Percentiles rank a stretch among this genome's conserved stretches.
Conservation (phyloP, 2,888 invertebrate genomes). For the Carterocephalus palaemon region DNA sequence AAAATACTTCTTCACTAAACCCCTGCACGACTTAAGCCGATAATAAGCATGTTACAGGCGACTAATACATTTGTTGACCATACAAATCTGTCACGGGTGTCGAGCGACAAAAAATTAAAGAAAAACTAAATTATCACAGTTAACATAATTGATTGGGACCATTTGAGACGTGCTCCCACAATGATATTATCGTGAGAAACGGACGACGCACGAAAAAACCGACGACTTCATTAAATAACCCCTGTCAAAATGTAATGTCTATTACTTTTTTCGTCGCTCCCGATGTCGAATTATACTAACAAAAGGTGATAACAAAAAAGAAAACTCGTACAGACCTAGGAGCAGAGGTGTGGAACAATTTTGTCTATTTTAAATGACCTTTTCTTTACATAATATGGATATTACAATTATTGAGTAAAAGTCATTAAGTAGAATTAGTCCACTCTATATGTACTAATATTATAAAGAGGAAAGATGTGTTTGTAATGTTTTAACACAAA, state of each 20-base stretch:
- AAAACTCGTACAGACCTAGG: constrained; percentile 50
- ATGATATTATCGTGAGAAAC: constrained; percentile 67
- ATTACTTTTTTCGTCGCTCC: constrained; percentile 73
- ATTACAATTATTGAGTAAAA: not conserved
- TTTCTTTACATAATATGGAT: not conserved
- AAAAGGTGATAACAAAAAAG: constrained; percentile 78
- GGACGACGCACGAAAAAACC: constrained; percentile 50
- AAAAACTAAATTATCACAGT: constrained; percentile 69
- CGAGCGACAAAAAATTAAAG: constrained; percentile 36
- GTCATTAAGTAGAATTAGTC: not conserved
- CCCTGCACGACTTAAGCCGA: constrained; percentile 35
- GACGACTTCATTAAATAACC: constrained; percentile 77
- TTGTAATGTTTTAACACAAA: too few relatives aligned
- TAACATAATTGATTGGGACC: constrained; percentile 75
- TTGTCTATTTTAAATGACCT: constrained; percentile 38
- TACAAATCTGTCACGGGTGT: constrained; percentile 43
- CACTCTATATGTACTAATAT: too few relatives aligned
- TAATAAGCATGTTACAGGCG: constrained; percentile 64
- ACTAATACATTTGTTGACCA: constrained; percentile 68
- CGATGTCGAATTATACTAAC: constrained; percentile 77
- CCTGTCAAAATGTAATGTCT: constrained; percentile 76
- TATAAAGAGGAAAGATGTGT: too few relatives aligned
- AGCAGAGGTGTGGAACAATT: constrained; percentile 58
- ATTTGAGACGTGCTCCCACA: constrained; percentile 70
- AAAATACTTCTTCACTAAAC: constrained; percentile 25